These are phyloP conservation scores for Drosophila koepferae DNA, from an alignment of 2,888 invertebrate species.

Conservation along the genomic window DNA sequence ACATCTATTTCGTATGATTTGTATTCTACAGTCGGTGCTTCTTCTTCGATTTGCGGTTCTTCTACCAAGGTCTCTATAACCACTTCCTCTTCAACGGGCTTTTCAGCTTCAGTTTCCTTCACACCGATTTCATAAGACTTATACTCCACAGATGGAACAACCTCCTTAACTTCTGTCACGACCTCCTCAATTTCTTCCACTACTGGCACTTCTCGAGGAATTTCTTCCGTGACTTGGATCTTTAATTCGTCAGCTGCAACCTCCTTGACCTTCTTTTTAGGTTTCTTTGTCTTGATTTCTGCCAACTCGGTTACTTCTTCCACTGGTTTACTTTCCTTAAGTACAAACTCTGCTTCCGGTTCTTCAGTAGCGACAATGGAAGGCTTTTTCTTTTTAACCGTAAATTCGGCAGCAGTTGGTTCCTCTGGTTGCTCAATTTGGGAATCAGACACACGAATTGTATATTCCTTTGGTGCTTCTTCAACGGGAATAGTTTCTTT, in stretches of 20 bases:
- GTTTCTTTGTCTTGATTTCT: constrained; percentile 75
- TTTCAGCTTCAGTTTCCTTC: constrained; percentile 66
- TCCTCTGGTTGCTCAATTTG: constrained; percentile 57
- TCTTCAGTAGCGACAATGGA: constrained; percentile 57
- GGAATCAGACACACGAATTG: constrained; percentile 54
- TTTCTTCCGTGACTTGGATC: constrained; percentile 76
- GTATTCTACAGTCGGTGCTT: constrained; percentile 51
- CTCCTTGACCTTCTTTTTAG: constrained; percentile 73
- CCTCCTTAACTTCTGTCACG: constrained; percentile 48
- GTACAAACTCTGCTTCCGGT: constrained; percentile 63
- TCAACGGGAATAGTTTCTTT: constrained; percentile 30
- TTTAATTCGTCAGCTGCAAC: constrained; percentile 75
- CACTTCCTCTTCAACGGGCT: constrained; percentile 43
- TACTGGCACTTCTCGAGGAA: constrained; percentile 60
- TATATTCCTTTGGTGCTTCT: constrained; percentile 57
- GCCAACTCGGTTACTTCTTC: constrained; percentile 74
- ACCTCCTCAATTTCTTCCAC: constrained; percentile 74
- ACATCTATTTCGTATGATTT: constrained; percentile 74
- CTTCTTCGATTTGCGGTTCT: constrained; percentile 33
- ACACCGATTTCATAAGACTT: constrained; percentile 74
- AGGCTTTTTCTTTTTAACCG: constrained; percentile 65
- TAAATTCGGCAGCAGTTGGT: constrained; percentile 61
- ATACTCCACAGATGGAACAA: constrained; percentile 49
- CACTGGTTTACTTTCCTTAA: constrained; percentile 68
- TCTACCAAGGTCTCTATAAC: constrained; percentile 49